Conservation (phyloP, 2,888 invertebrate species). For the Diabrotica balteata region DNA sequence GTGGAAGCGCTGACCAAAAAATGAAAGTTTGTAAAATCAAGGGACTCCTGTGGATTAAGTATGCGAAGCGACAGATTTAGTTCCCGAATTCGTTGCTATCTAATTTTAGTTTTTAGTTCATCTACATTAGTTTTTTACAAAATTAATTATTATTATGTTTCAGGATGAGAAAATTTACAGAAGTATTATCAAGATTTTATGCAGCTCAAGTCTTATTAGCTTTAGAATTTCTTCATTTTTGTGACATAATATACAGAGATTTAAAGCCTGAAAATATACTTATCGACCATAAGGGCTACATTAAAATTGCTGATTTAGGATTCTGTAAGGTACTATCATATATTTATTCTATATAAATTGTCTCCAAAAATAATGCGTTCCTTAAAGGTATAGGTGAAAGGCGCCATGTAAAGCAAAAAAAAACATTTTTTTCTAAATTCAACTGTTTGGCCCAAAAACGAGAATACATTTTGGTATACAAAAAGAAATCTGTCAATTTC, state of each 20-base stretch:
- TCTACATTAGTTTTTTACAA: background rate
- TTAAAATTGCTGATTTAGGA: slow-evolving; percentile 93
- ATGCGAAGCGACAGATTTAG: no score
- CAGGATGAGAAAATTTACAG: slow-evolving; percentile 67
- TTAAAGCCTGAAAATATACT: slow-evolving; percentile 92
- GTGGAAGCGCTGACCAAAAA: no score
- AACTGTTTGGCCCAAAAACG: background rate
- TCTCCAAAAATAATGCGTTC: background rate
- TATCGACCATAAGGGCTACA: slow-evolving; percentile 78
- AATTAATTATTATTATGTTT: slow-evolving; percentile 24
- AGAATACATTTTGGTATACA: background rate
- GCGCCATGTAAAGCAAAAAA: no score
- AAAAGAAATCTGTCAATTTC: background rate
- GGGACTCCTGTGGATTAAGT: no score
- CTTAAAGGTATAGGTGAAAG: no score
- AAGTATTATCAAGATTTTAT: slow-evolving; percentile 85
- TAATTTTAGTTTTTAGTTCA: no score
- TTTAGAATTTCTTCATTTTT: slow-evolving; percentile 89
- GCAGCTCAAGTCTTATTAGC: slow-evolving; percentile 88
- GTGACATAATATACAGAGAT: slow-evolving; percentile 88
- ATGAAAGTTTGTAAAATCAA: no score
- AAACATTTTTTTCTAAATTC: no score
- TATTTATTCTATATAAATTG: no score
- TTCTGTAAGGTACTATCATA: slow-evolving; percentile 75
- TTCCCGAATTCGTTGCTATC: no score